These are phyloP conservation scores for Isurus oxyrinchus DNA, from an alignment of 2,113 vertebrate species.

Conservation along the genomic window DNA sequence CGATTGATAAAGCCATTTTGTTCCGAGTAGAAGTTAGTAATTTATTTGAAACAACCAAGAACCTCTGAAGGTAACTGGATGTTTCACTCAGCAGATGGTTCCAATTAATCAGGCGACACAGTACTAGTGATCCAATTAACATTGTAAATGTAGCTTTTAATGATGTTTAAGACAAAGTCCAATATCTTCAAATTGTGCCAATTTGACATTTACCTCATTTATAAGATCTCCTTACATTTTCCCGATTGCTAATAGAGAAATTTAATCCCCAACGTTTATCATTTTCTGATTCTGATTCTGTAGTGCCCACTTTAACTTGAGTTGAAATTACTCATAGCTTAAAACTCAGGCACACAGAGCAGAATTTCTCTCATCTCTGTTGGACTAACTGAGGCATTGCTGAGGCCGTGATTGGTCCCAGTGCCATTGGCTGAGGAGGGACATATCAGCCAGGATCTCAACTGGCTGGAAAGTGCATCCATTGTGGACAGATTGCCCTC, in stretches of 20 bases:
- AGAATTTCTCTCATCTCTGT: not conserved
- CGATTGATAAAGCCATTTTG: not conserved
- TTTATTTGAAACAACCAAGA: not conserved
- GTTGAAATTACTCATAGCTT: not conserved
- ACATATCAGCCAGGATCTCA: not conserved
- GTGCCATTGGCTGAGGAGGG: too few species aligned
- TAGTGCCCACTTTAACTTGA: not conserved
- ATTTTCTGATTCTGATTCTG: not conserved
- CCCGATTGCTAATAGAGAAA: not conserved
- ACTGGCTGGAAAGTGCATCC: not conserved
- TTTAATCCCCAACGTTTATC: not conserved
- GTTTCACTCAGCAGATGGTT: not conserved
- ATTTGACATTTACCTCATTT: not conserved
- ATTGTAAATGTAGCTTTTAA: not conserved
- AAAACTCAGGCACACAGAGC: not conserved
- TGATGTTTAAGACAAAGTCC: not conserved
- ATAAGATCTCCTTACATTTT: not conserved
- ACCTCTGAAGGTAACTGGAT: not conserved
- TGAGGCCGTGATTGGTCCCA: too few species aligned
- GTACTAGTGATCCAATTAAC: slow-evolving; percentile 18
- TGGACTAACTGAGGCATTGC: too few species aligned
- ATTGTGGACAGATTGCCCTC: not conserved
- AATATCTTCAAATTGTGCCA: not conserved
- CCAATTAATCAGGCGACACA: not conserved
- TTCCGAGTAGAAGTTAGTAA: not conserved